Conservation (phyloP, 2,888 invertebrate species). For the Lingula anatina region DNA sequence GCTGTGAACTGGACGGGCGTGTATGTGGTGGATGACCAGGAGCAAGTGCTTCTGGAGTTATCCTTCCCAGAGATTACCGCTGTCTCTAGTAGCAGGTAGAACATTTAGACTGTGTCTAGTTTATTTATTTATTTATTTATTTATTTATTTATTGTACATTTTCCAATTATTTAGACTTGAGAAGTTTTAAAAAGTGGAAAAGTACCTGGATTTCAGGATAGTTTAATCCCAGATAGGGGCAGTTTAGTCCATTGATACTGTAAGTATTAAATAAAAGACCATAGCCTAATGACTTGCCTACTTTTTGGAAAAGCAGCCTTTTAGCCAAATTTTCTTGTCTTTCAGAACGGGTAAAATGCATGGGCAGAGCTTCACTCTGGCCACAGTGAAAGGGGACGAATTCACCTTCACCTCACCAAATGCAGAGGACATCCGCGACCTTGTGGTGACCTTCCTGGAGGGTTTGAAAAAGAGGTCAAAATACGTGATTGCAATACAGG, state of each 20-base stretch:
- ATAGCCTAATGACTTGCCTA: no score
- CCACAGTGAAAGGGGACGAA: constrained; percentile 94
- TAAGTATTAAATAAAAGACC: no score
- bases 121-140: no score
- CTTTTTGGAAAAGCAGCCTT: no score
- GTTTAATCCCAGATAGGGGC: no score
- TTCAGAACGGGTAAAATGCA: constrained; percentile 86
- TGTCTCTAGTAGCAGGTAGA: constrained; percentile 58
- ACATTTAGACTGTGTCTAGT: no score
- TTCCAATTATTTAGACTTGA: no score
- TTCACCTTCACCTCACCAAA: constrained; percentile 99
- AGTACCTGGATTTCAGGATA: no score
- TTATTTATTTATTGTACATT: no score
- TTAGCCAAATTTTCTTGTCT: no score
- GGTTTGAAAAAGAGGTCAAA: constrained; percentile 91
- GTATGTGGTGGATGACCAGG: constrained; percentile 98
- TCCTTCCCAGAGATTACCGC: constrained; percentile 99
- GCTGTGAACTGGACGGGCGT: constrained; percentile 99
- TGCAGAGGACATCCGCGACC: constrained; percentile 93
- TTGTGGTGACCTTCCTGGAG: constrained; percentile 95
- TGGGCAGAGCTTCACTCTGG: constrained; percentile 71
- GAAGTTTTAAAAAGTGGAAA: no score
- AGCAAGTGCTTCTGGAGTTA: constrained; percentile 93
- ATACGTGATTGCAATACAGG: constrained; percentile 91
- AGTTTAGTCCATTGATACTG: no score